Evolutionary conservation across 2,888 invertebrate species (phyloP).

Genomic region (Thalpophila matura): DNA sequence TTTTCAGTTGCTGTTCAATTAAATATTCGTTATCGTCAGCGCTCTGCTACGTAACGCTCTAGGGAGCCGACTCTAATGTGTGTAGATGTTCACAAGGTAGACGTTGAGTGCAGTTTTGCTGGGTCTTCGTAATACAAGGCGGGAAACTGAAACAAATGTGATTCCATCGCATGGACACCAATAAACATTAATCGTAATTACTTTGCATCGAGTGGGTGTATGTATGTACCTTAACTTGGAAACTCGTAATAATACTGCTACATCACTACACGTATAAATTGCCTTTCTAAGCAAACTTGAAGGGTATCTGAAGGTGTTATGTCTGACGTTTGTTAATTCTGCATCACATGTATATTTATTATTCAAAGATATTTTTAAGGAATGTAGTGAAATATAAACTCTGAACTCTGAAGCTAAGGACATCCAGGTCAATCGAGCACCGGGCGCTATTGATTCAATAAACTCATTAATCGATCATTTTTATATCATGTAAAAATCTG

Average conservation of each 20-base stretch:
- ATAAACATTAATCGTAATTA: slow-evolving; percentile 20
- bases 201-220: slow-evolving; percentile 21
- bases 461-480: background rate
- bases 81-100: background rate
- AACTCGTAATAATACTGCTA: slow-evolving; percentile 30
- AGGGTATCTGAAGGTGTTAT: slow-evolving; percentile 66
- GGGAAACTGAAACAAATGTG: slow-evolving; percentile 4
- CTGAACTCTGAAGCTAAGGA: slow-evolving; percentile 33
- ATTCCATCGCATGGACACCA: slow-evolving; percentile 4
- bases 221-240: slow-evolving; percentile 28
- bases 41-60: slow-evolving; percentile 6
- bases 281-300: slow-evolving; percentile 34
- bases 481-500: background rate
- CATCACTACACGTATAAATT: slow-evolving; percentile 35
- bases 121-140: background rate
- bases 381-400: slow-evolving; percentile 30
- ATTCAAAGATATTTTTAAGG: slow-evolving; percentile 51
- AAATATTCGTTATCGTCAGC: slow-evolving; percentile 28
- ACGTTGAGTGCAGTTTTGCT: background rate
- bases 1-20: slow-evolving; percentile 35
- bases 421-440: slow-evolving; percentile 36
- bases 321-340: slow-evolving; percentile 57
- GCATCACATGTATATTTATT: too few relatives aligned
- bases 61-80: slow-evolving; percentile 3
- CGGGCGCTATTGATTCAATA: slow-evolving; percentile 3